These are phyloP conservation scores for Camponotus floridanus DNA, from an alignment of 1,140 invertebrate genomes.

Conservation along the genomic window DNA sequence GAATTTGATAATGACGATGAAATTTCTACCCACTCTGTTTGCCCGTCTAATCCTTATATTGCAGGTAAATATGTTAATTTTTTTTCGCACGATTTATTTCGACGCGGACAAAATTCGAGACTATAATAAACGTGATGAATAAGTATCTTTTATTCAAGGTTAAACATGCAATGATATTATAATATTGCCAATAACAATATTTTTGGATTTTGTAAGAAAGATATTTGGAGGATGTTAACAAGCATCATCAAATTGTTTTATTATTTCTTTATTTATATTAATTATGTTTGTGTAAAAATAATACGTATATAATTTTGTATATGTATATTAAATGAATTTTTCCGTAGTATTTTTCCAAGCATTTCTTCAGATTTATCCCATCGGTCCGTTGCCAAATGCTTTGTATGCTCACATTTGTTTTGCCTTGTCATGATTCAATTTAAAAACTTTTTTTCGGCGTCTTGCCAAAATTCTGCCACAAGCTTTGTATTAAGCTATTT, in stretches of 20 bases:
- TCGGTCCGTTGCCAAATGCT: background rate
- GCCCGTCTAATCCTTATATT: conserved; percentile 14
- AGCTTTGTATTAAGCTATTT: conserved; percentile 4
- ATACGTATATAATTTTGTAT: background rate
- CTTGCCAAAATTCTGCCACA: conserved; percentile 22
- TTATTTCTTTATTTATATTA: background rate
- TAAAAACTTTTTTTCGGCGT: conserved; percentile 39
- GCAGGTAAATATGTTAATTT: background rate
- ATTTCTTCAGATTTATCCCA: background rate
- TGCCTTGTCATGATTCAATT: conserved; percentile 29
- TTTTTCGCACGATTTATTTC: conserved; percentile 29
- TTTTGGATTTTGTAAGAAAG: background rate
- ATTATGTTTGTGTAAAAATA: background rate
- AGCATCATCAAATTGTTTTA: background rate
- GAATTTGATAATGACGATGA: conserved; percentile 50
- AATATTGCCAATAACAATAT: background rate
- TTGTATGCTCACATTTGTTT: background rate
- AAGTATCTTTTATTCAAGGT: background rate
- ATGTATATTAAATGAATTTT: background rate
- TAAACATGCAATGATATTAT: background rate
- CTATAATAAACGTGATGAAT: background rate
- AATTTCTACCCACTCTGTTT: conserved; percentile 36
- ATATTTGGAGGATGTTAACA: background rate
- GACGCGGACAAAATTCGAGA: background rate
- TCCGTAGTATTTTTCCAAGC: background rate